phyloP scores from a whole-genome alignment of 2,888 invertebrate genomes.

The Ophion obscuratus region DNA sequence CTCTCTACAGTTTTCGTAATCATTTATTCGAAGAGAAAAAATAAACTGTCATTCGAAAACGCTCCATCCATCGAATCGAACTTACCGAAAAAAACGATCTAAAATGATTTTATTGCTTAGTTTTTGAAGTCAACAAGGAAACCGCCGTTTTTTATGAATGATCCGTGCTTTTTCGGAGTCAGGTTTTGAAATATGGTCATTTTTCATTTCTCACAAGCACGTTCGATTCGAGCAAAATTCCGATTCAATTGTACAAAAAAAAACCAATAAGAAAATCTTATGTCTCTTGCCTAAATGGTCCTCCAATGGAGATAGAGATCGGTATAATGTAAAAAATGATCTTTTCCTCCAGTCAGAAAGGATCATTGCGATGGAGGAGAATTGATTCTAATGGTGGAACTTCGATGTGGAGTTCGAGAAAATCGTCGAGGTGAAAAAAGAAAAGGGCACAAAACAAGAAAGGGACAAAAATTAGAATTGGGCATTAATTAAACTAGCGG shows the following conservation, averaged over 20 bases:
- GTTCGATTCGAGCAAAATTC: too few species aligned
- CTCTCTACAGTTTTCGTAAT: neutral
- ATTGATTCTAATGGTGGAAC: neutral
- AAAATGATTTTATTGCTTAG: neutral
- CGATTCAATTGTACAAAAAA: neutral
- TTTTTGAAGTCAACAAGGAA: neutral
- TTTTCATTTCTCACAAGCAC: neutral
- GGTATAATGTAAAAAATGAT: neutral
- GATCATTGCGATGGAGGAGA: neutral
- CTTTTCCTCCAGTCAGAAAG: neutral
- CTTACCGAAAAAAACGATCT: neutral
- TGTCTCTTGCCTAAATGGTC: neutral
- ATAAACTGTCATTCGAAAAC: neutral
- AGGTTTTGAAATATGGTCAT: neutral
- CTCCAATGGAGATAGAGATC: neutral
- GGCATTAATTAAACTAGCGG: constrained; percentile 67
- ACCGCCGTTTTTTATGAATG: neutral
- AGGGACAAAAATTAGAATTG: neutral
- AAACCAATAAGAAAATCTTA: too few species aligned
- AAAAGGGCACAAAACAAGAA: neutral
- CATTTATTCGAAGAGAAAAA: neutral
- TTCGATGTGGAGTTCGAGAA: neutral
- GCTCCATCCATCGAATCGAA: too few species aligned
- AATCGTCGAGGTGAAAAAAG: constrained; percentile 16
- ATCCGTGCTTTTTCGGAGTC: too few species aligned